Conservation (phyloP, 2,888 invertebrate genomes). For the Tinea pellionella region DNA sequence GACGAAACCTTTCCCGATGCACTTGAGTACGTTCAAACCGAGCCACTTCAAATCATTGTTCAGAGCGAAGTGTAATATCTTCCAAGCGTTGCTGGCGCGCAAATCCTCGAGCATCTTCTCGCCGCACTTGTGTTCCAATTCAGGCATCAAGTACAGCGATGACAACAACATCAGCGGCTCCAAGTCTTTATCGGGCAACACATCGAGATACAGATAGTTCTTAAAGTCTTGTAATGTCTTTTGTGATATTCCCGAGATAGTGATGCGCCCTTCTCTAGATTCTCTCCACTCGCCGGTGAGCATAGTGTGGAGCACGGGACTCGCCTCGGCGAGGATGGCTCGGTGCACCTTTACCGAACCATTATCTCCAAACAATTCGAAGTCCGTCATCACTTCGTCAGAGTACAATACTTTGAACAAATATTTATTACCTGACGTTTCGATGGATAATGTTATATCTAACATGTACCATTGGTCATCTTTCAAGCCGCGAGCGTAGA, state of each 20-base stretch:
- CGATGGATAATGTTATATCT: background rate
- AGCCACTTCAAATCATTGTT: background rate
- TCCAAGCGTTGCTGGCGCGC: background rate
- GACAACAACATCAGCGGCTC: background rate
- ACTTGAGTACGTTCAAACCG: background rate
- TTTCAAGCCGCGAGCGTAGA: background rate
- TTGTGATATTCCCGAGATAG: background rate
- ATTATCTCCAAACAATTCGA: background rate
- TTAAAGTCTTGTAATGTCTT: background rate
- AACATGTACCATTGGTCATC: background rate
- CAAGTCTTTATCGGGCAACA: constrained; percentile 5
- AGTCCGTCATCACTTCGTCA: background rate
- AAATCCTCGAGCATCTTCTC: background rate
- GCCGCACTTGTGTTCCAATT: background rate
- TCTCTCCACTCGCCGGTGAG: constrained; percentile 4
- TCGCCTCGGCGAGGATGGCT: background rate
- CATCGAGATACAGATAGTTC: background rate
- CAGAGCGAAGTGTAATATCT: background rate
- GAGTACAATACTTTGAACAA: background rate
- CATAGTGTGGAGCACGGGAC: constrained; percentile 6
- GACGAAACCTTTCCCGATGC: background rate
- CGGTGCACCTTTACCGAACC: constrained; percentile 2
- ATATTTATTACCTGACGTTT: background rate
- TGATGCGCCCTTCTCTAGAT: background rate
- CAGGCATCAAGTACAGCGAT: background rate